phyloP scores from a whole-genome alignment of 2,113 vertebrate genomes.

The Calypte anna region DNA sequence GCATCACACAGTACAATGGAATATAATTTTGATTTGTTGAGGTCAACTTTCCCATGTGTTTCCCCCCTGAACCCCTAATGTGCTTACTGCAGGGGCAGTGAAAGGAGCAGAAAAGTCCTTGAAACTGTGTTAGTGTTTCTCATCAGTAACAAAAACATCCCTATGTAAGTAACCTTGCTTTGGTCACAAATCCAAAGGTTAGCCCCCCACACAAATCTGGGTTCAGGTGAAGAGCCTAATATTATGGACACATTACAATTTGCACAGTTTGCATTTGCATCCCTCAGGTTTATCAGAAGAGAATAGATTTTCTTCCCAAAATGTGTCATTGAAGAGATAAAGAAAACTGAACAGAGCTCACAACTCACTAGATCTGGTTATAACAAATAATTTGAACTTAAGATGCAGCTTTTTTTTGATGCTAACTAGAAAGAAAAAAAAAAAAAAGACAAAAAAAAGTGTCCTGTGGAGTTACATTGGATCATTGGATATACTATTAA shows the following conservation, averaged over 20 bases:
- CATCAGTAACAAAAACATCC: background rate
- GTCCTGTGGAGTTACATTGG: background rate
- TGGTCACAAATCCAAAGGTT: background rate
- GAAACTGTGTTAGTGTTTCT: background rate
- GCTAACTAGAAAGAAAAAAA: too few species aligned
- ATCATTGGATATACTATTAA: background rate
- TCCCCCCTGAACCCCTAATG: background rate
- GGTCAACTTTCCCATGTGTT: background rate
- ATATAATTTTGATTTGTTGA: background rate
- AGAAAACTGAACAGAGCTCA: background rate
- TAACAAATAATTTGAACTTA: background rate
- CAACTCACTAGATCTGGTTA: background rate
- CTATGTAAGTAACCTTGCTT: background rate
- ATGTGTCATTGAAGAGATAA: background rate
- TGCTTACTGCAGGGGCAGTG: accelerated
- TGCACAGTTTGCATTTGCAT: background rate
- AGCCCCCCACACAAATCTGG: too few species aligned
- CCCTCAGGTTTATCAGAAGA: background rate
- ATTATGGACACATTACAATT: background rate
- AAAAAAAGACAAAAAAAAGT: background rate
- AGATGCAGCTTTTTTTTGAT: background rate
- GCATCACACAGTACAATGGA: background rate
- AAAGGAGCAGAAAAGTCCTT: background rate
- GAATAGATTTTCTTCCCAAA: background rate
- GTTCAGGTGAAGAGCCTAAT: background rate